Conservation (phyloP, 2,113 vertebrate genomes). For the Equus quagga region DNA sequence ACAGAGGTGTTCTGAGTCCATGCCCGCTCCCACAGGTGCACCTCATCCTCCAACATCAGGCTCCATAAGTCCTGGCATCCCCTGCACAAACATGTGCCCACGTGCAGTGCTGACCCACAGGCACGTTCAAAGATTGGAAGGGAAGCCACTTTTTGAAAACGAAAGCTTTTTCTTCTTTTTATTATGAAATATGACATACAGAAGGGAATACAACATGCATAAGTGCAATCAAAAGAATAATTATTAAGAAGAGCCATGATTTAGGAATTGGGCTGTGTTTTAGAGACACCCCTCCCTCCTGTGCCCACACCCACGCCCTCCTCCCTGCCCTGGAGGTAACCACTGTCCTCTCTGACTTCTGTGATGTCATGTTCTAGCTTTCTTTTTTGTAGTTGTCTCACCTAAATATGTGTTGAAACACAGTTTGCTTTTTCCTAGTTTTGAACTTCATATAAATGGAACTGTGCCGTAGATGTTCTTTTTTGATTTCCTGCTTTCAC, state of each 20-base stretch:
- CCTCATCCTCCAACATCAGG: not conserved
- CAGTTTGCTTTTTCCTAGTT: not conserved
- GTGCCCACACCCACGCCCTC: not conserved
- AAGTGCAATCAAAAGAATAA: not conserved
- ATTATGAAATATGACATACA: not conserved
- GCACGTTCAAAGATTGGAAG: not conserved
- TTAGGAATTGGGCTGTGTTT: not conserved
- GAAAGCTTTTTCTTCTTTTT: not conserved
- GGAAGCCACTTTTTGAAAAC: not conserved
- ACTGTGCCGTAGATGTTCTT: not conserved
- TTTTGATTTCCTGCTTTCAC: not conserved
- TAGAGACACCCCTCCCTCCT: not conserved
- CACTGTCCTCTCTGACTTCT: not conserved
- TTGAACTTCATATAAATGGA: not conserved
- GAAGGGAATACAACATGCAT: not conserved
- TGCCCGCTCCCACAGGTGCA: not conserved
- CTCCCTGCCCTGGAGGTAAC: not conserved
- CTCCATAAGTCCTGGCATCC: not conserved
- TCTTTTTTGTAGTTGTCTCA: not conserved
- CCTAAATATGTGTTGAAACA: not conserved
- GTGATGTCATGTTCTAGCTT: not conserved
- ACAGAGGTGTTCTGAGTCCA: not conserved
- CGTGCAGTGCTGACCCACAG: rapidly evolving
- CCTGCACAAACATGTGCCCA: not conserved
- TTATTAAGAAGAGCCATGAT: not conserved